Percentiles rank a stretch among this genome's conserved stretches.
phyloP scores from a whole-genome alignment of 2,113 vertebrate species.

The Zosterops hypoxanthus region DNA sequence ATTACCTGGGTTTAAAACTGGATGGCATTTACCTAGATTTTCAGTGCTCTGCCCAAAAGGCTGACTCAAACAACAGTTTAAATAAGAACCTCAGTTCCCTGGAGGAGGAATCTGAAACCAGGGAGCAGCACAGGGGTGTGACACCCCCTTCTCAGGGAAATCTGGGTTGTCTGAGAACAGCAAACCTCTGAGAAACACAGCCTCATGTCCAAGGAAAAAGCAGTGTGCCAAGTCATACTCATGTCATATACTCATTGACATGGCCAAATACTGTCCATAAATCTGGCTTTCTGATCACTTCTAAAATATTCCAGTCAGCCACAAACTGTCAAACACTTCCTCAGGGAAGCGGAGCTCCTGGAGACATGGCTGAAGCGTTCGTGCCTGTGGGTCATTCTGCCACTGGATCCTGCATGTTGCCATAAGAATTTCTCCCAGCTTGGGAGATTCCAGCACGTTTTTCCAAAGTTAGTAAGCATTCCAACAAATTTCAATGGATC shows the following conservation, averaged over 20 bases:
- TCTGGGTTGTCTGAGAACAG: not conserved
- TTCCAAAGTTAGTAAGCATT: not conserved
- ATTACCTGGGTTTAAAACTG: not conserved
- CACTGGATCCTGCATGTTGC: not conserved
- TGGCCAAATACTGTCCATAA: not conserved
- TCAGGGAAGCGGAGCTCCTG: not conserved
- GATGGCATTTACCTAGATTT: not conserved
- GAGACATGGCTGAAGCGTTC: not conserved
- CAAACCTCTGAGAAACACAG: accelerated
- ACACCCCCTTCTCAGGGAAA: not conserved
- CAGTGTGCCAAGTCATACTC: not conserved
- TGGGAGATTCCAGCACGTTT: not conserved
- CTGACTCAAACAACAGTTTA: not conserved
- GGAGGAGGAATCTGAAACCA: not conserved
- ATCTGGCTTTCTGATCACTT: not conserved
- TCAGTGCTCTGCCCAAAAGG: not conserved
- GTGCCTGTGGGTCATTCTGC: not conserved
- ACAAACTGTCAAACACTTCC: not conserved
- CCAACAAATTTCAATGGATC: not conserved
- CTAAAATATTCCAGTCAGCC: not conserved
- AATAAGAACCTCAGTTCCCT: not conserved
- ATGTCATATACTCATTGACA: not conserved
- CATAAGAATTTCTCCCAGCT: not conserved
- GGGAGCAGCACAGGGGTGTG: not conserved
- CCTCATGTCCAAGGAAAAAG: not conserved